Evolutionary conservation across 2,113 vertebrate species (phyloP).

Genomic region (Rissa tridactyla): DNA sequence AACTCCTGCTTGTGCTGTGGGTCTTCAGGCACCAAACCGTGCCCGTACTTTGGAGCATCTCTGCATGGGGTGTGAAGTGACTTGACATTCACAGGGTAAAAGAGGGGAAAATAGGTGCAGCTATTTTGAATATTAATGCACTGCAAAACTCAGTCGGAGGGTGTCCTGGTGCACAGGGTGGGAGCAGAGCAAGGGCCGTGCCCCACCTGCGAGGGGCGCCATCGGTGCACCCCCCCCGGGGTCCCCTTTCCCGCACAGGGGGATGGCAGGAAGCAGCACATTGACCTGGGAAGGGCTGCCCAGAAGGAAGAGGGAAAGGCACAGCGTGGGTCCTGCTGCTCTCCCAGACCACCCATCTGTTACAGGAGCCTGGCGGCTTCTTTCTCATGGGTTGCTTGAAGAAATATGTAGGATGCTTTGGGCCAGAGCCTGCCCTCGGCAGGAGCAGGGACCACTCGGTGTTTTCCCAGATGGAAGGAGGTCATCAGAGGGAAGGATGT

Average conservation of each 20-base stretch:
- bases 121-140: background rate
- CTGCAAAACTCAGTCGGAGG: background rate
- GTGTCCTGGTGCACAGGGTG: background rate
- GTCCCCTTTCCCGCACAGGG: background rate
- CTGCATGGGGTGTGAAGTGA: background rate
- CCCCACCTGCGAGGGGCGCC: background rate
- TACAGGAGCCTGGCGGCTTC: background rate
- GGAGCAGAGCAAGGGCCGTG: background rate
- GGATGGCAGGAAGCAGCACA: background rate
- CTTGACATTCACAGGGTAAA: background rate
- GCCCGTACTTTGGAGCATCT: background rate
- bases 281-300: background rate
- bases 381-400: background rate
- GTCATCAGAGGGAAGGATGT: background rate
- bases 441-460: background rate
- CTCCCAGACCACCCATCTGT: background rate
- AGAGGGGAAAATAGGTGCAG: background rate
- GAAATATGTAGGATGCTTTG: background rate
- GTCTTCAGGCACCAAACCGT: background rate
- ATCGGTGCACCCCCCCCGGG: background rate
- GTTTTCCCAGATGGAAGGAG: background rate
- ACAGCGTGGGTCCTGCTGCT: fast-evolving
- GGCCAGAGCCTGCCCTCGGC: background rate
- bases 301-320: background rate
- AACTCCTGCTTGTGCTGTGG: background rate